Conservation (phyloP, 2,888 invertebrate genomes). For the Plagodis dolabraria region DNA sequence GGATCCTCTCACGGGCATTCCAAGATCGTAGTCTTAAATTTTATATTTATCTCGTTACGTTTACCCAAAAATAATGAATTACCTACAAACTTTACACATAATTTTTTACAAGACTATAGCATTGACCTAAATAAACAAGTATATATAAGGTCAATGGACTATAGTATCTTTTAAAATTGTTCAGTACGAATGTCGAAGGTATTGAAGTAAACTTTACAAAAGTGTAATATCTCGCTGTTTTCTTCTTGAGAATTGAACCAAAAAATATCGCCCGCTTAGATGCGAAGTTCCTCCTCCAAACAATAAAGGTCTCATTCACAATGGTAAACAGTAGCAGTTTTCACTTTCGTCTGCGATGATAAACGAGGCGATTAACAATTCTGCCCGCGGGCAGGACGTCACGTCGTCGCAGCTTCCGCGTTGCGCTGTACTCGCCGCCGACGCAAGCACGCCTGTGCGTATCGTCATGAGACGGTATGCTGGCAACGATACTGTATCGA, state of each 20-base stretch:
- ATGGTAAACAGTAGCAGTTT: conserved; percentile 63
- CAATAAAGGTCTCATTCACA: conserved; percentile 46
- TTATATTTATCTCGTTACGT: neutral
- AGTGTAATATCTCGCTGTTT: no score
- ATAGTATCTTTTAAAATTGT: no score
- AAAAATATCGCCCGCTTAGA: conserved; percentile 24
- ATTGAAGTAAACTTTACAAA: no score
- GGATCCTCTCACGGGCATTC: no score
- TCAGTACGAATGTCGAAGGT: no score
- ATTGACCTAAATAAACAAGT: no score
- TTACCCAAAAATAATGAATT: neutral
- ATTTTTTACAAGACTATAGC: no score
- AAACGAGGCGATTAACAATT: conserved; percentile 71
- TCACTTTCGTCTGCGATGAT: conserved; percentile 72
- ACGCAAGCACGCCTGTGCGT: conserved; percentile 9
- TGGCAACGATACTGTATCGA: conserved; percentile 1
- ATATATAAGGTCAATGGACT: no score
- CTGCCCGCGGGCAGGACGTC: conserved; percentile 68
- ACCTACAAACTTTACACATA: no score
- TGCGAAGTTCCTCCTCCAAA: conserved; percentile 20
- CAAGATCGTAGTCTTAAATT: no score
- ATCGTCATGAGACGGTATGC: conserved; percentile 5
- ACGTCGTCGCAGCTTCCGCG: conserved; percentile 70
- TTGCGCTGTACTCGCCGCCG: conserved; percentile 49
- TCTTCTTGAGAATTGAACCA: neutral